Evolutionary conservation across 2,888 invertebrate species (phyloP).

Genomic region (Euproctis similis): DNA sequence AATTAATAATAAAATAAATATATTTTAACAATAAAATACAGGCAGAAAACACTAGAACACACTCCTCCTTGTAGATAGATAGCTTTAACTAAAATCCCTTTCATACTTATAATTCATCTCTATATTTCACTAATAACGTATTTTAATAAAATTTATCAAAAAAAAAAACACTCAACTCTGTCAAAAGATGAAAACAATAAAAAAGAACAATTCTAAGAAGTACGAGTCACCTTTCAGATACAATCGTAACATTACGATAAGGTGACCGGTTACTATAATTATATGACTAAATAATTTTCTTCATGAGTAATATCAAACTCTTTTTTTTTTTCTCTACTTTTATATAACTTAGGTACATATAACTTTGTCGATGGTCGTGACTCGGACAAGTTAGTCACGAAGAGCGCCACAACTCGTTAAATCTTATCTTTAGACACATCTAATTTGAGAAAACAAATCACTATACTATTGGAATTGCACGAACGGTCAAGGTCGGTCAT

Average conservation of each 20-base stretch:
- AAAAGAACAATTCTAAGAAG: conserved; percentile 6
- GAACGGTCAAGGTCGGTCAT: conserved; percentile 12
- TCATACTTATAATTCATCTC: too few relatives aligned
- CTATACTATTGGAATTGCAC: conserved; percentile 4
- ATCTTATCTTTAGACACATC: conserved; percentile 39
- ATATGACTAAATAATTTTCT: conserved; percentile 16
- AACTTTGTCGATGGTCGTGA: conserved; percentile 39
- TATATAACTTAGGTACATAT: conserved; percentile 17
- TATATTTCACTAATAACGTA: too few relatives aligned
- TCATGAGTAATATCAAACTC: conserved; percentile 12
- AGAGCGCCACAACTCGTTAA: conserved; percentile 44
- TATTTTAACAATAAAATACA: too few relatives aligned
- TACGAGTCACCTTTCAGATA: conserved; percentile 12
- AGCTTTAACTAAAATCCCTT: too few relatives aligned
- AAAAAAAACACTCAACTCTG: too few relatives aligned
- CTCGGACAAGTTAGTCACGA: conserved; percentile 58
- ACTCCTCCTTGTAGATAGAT: too few relatives aligned
- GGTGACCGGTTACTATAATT: conserved; percentile 10
- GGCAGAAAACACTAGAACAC: too few relatives aligned
- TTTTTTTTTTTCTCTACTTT: conserved; percentile 20
- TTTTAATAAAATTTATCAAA: too few relatives aligned
- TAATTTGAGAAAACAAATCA: conserved; percentile 20
- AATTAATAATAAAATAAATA: too few relatives aligned
- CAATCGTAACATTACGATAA: conserved; percentile 5
- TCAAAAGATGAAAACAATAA: conserved; percentile 5